Conservation (phyloP, 2,888 invertebrate species). For the Yponomeuta plumbellus region DNA sequence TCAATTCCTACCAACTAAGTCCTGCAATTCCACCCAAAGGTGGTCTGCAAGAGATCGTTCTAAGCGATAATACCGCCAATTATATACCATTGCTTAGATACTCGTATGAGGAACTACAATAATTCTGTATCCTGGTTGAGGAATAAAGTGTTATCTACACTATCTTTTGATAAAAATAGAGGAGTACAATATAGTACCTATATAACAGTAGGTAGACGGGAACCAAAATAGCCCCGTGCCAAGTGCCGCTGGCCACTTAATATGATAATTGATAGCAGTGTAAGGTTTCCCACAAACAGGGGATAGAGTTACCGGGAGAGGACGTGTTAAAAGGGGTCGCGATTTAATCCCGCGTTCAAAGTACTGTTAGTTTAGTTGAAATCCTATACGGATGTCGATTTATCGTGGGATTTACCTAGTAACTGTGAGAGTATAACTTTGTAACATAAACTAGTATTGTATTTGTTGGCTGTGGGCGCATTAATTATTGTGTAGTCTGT, state of each 20-base stretch:
- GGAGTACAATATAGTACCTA: not conserved
- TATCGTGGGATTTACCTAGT: not conserved
- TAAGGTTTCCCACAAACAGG: conserved; percentile 8
- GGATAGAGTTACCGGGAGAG: not conserved
- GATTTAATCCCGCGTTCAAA: conserved; percentile 11
- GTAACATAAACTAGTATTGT: no score
- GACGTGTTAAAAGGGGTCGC: conserved; percentile 12
- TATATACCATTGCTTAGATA: no score
- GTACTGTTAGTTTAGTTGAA: not conserved
- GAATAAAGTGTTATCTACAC: no score
- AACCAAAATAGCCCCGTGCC: not conserved
- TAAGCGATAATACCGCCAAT: no score
- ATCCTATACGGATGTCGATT: not conserved
- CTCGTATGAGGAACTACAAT: no score
- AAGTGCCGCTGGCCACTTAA: conserved; percentile 9
- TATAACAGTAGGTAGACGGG: not conserved
- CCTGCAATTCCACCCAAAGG: no score
- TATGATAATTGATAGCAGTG: conserved; percentile 10
- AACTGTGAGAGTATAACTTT: not conserved
- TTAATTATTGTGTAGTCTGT: no score
- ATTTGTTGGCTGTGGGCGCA: no score
- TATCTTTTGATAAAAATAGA: no score
- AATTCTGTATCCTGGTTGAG: no score
- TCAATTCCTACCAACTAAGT: no score
- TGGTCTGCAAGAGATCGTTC: no score